phyloP scores from a whole-genome alignment of 92 coral and sea anemone species.

The Paragorgia papillata region DNA sequence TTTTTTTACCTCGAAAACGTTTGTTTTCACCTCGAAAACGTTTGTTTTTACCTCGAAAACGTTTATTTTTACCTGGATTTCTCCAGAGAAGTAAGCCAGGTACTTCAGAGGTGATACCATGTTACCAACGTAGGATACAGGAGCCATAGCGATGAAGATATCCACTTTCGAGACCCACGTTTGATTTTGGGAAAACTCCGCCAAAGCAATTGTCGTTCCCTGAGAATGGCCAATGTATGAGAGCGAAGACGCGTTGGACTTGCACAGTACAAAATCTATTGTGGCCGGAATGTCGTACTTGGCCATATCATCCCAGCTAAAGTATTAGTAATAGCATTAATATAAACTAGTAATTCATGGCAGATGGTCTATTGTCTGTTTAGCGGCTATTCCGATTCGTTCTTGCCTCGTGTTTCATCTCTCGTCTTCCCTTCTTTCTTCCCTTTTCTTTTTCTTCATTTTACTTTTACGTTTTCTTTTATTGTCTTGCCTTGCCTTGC shows the following conservation, averaged over 20 bases:
- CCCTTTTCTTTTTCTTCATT: neutral
- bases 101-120: conserved; percentile 70
- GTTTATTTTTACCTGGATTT: conserved; percentile 66
- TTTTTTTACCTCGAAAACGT: too few species aligned
- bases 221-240: conserved; percentile 91
- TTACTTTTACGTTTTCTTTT: neutral
- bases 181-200: conserved; percentile 77
- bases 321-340: conserved; percentile 14
- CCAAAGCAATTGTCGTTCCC: conserved; percentile 88
- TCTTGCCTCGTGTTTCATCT: too few species aligned
- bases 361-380: too few species aligned
- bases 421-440: neutral
- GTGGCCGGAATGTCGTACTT: conserved; percentile 90
- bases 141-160: conserved; percentile 77
- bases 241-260: conserved; percentile 60
- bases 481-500: neutral
- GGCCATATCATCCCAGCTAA: conserved; percentile 95
- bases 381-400: too few species aligned
- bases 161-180: conserved; percentile 74
- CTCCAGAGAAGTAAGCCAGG: conserved; percentile 51
- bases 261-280: conserved; percentile 64
- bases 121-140: conserved; percentile 69
- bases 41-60: too few species aligned
- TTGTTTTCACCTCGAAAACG: too few species aligned
- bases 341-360: too few species aligned